Base-by-base conservation (phyloP, 1,140 invertebrate species). In the Bombus waltoni region DNA sequence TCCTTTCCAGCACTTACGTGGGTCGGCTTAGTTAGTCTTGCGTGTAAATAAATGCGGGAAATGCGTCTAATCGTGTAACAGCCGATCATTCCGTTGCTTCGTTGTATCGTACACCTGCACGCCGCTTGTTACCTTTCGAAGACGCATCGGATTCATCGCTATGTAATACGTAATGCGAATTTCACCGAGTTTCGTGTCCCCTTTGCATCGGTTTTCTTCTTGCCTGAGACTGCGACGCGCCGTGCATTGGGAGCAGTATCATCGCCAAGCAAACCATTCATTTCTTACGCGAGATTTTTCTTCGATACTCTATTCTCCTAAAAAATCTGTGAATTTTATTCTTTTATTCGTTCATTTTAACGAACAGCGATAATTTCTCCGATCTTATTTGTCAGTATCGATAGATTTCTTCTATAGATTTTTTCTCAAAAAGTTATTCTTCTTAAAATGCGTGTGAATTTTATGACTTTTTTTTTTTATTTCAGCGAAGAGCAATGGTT, bases 111-210 rank as follows among this genome's bases (percentile, higher is more conserved):
- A 76, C 81, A 83, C 81, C 81, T 78, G 82, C 47, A 65, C 38
- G 22, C 53, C 10, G 47, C 25, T n/a, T 68, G 76, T 72, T 85
- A 72, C 83, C 83, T 85, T 85, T 85, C 83, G 75, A 80, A 85
- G 83, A 71, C 76, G 28, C 65, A 11, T 78, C 40, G 38, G 83
- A 78, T 79, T 85, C 83, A 85, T 85, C 77, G 76, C 76, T 85
- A 85, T 72, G 68, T 85, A 72, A 85, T 68, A 70, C 76, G 76
- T 80, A 80, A 85, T 59, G 83, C 68, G 76, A 85, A 85, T 85
- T 85, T 85, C 83, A 85, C 83, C 83, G 83, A 59, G 76, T 79
- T 79, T 80, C 76, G 53, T 80, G 76, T 84, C 76, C 77, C 40
- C 83, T 79, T 72, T 79, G 83, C 70, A 76, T 68, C 44, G 42